A percentile compares a stretch with the other conserved stretches of the same genome.
Conservation (phyloP, 2,888 invertebrate species). For the Aricia artaxerxes region DNA sequence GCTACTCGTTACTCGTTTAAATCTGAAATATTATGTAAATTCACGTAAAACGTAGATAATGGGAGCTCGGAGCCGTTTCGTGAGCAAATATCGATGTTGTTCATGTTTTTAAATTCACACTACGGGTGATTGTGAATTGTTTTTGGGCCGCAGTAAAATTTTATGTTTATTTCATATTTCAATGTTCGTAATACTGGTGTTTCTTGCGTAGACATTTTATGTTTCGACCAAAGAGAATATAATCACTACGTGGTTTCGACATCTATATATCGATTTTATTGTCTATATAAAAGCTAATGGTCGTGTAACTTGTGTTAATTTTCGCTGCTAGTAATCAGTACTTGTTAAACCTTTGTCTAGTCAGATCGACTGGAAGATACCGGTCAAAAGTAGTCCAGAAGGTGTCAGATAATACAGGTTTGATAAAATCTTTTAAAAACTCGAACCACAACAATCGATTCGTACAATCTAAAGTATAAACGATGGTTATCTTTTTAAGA, state of each 20-base stretch:
- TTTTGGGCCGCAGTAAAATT: background rate
- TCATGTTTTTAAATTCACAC: slow-evolving; percentile 22
- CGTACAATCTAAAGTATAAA: slow-evolving; percentile 2
- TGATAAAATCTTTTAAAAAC: background rate
- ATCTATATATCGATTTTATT: background rate
- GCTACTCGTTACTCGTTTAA: slow-evolving; percentile 40
- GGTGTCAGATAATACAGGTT: slow-evolving; percentile 11
- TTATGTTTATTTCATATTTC: background rate
- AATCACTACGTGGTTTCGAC: background rate
- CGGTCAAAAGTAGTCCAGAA: background rate
- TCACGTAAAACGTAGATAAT: slow-evolving; percentile 34
- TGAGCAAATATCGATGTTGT: slow-evolving; percentile 18
- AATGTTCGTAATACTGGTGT: background rate
- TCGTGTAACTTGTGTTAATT: background rate
- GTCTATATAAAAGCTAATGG: background rate
- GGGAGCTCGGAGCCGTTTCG: slow-evolving; percentile 32
- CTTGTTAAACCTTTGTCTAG: background rate
- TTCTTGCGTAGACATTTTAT: background rate
- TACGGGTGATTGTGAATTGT: background rate
- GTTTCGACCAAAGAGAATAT: background rate
- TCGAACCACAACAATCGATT: background rate
- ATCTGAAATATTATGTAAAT: slow-evolving; percentile 42
- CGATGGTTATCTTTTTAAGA: slow-evolving; percentile 15
- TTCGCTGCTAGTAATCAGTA: background rate
- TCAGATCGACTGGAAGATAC: background rate